phyloP scores from a whole-genome alignment of 2,888 invertebrate species.

The Ichneumoninae sp. region DNA sequence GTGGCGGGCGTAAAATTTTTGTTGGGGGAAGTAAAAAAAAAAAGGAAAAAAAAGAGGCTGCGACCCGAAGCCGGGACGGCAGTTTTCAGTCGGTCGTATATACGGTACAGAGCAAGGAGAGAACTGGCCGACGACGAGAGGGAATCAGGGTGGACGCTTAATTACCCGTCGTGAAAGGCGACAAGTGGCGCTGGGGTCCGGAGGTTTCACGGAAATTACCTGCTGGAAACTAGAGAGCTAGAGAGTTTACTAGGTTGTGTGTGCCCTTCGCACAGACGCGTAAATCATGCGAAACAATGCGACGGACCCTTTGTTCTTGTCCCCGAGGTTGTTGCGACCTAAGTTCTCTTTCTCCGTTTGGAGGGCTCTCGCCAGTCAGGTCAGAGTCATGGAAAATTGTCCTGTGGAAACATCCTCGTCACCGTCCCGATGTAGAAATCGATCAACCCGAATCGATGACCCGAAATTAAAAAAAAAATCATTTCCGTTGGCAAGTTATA shows the following conservation, averaged over 20 bases:
- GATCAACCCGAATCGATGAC: not conserved
- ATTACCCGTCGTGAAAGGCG: constrained; percentile 77
- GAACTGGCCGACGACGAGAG: constrained; percentile 55
- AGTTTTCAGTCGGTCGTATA: constrained; percentile 38
- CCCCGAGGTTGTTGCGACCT: constrained; percentile 25
- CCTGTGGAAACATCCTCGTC: not conserved
- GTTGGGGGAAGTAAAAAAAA: constrained; percentile 8
- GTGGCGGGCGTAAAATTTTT: constrained; percentile 46
- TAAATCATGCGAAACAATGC: constrained; percentile 67
- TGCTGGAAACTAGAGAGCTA: constrained; percentile 37
- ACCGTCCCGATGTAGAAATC: not conserved
- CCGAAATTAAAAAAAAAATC: too few relatives aligned
- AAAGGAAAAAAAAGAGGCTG: not conserved
- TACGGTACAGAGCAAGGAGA: constrained; percentile 1
- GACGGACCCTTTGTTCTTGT: constrained; percentile 65
- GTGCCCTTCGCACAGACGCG: constrained; percentile 57
- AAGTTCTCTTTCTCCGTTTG: constrained; percentile 37
- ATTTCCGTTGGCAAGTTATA: not conserved
- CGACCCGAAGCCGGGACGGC: constrained; percentile 43
- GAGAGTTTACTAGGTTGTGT: constrained; percentile 17
- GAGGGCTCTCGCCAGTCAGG: constrained; percentile 4
- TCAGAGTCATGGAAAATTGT: constrained; percentile 26
- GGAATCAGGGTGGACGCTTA: constrained; percentile 77
- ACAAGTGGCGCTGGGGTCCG: constrained; percentile 62
- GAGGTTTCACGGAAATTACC: constrained; percentile 64